Evolutionary conservation across 2,797 vertebrate genomes (phyloP).

Genomic region (Catamblyrhynchus diadema): DNA sequence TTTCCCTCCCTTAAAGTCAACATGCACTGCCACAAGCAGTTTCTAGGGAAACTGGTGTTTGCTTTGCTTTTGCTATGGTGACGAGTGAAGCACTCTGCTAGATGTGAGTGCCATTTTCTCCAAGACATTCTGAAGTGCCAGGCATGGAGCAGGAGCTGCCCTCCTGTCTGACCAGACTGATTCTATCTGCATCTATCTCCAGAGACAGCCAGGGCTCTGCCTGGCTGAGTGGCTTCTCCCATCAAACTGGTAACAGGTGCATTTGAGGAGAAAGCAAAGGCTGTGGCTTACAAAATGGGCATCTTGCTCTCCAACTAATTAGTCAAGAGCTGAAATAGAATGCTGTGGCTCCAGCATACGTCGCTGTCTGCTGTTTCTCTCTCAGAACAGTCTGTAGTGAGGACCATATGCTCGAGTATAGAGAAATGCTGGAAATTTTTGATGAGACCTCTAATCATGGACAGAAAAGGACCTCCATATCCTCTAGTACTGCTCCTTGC

Average conservation of each 20-base stretch:
- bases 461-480: background rate
- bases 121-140: background rate
- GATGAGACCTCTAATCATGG: background rate
- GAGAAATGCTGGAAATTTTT: background rate
- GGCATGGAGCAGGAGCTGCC: background rate
- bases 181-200: background rate
- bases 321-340: background rate
- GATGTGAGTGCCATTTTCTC: background rate
- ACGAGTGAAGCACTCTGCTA: background rate
- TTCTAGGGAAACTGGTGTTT: conserved; percentile 43
- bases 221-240: background rate
- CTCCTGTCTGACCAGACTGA: background rate
- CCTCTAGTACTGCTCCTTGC: background rate
- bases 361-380: background rate
- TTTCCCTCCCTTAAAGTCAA: conserved; percentile 18
- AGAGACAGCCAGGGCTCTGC: background rate
- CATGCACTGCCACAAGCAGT: background rate
- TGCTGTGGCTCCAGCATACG: rapidly evolving
- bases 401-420: background rate
- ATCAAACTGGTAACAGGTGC: background rate
- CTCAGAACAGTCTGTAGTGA: background rate
- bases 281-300: background rate
- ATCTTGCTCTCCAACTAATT: background rate
- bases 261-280: background rate
- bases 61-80: conserved; percentile 46